Conservation (phyloP, 2,113 vertebrate species). For the Leuciscus idus region DNA sequence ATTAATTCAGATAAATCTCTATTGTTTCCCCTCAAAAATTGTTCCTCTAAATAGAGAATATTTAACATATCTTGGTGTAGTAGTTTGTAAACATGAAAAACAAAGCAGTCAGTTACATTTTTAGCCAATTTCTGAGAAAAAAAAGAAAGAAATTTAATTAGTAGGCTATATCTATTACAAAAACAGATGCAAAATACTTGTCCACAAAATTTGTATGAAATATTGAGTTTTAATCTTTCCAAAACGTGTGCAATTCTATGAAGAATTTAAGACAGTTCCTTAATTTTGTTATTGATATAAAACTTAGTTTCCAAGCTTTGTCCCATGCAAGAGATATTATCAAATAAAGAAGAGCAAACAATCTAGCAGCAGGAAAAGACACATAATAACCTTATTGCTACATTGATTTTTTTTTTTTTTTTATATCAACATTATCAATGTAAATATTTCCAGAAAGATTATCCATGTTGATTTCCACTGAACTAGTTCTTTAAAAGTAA, state of each 20-base stretch:
- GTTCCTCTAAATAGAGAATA: background rate
- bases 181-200: background rate
- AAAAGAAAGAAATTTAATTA: background rate
- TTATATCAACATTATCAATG: background rate
- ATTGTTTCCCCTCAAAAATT: background rate
- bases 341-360: background rate
- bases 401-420: background rate
- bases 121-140: background rate
- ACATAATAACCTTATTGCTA: background rate
- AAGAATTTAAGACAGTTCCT: too few relatives aligned
- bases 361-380: background rate
- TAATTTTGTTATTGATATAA: too few relatives aligned
- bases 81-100: background rate
- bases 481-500: background rate
- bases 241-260: background rate
- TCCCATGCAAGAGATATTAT: background rate
- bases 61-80: background rate
- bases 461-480: background rate
- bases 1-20: background rate
- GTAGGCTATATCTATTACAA: too few relatives aligned
- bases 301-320: background rate
- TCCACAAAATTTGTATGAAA: background rate
- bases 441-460: background rate
- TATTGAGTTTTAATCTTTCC: background rate
- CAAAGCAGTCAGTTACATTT: background rate